Evolutionary conservation across 2,888 invertebrate genomes (phyloP), one percentile per base, ranked within the genome.

Genomic region (Camptogramma bilineatum): DNA sequence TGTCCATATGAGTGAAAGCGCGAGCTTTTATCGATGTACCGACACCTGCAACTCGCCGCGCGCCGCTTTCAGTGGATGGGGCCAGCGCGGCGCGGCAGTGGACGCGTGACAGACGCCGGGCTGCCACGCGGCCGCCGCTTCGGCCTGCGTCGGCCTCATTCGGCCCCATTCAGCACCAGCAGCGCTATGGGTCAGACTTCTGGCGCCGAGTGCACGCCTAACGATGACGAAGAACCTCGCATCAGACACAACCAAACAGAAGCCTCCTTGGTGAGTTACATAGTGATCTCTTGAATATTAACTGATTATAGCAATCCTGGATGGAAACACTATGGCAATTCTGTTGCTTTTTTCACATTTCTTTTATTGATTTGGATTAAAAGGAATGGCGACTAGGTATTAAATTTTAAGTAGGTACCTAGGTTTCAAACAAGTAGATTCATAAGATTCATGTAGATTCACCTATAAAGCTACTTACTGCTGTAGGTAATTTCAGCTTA

Each of bases 211-310:
- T 91, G 92, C 79, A 89, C 93, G 68, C 93, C 91, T 0, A 94
- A 93, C 68, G 89, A 93, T 55, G 94, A 93, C 62, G 93, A 94
- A 63, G 92, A 94, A 73, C 94, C 94, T 56, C 93, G 92, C 78
- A 94, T 93, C 72, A 88, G 87, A 60, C 87, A 87, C 64, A 91
- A 94, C 70, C 91, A 93, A 34, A 90, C 94, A 1, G 93, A 94
- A 72, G 86, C 84, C 67, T 94, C 94, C 62, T 78, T 94, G 90
- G 94, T 94, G 76, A 93, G 94, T 82, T 72, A 63, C 46, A 51
- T 72, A 69, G 70, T 60, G 44, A 59, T 52, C 24, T 17, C 47
- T 24, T 53, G 61, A 52, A 21, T 52, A 39, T 7, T 10, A 13
- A 39, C 9, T 39, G 34, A n/a, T n/a, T 13, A 13, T 13, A 13